Evolutionary conservation across 2,113 vertebrate species (phyloP), one percentile per base, ranked within the genome.

Genomic region (Puffinus mauretanicus): DNA sequence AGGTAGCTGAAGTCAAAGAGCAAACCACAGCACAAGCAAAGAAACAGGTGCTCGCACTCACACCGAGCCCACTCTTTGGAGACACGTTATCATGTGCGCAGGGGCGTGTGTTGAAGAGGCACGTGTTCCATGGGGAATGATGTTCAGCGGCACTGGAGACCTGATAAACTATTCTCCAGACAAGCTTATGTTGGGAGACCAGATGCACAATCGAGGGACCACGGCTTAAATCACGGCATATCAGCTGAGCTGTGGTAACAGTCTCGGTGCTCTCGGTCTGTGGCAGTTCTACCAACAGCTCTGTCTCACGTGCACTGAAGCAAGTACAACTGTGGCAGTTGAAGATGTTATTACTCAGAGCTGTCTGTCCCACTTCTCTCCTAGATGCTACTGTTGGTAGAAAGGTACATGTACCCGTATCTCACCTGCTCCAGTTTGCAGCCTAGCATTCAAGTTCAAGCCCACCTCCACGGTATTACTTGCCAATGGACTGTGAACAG

Each of bases 1-100:
- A 98, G 98, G 98, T 98, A 98, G 97, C 97, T 97, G 95, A 97
- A 97, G 93, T 97, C 95, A 95, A 92, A 96, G 87, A 93, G 77
- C 88, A 93, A 95, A 93, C 96, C 86, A 96, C 66, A 93, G 97
- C 94, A 94, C 90, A 97, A 69, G 96, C 67, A 73, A 95, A 87
- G 95, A 64, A 93, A 88, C 86, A 89, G 81, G 73, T 77, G 93
- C 88, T 88, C 17, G 12, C 83, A 78, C 84, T 94, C 94, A 87
- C 80, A 77, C 92, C 10, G 46, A 94, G 87, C 87, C 80, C 93
- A 66, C 94, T 95, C 97, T 95, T 88, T 88, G 97, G 96, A 96
- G 81, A 92, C 67, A 38, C 42, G 17, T n/a, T 82, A 69, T 34
- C 73, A 18, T 73, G 49, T 52, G 86, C 49, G 78, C 90, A 80